Percentiles rank a stretch among this genome's conserved stretches.
Evolutionary conservation across 2,797 vertebrate species (phyloP).

Genomic region (Manis crassicaudata): DNA sequence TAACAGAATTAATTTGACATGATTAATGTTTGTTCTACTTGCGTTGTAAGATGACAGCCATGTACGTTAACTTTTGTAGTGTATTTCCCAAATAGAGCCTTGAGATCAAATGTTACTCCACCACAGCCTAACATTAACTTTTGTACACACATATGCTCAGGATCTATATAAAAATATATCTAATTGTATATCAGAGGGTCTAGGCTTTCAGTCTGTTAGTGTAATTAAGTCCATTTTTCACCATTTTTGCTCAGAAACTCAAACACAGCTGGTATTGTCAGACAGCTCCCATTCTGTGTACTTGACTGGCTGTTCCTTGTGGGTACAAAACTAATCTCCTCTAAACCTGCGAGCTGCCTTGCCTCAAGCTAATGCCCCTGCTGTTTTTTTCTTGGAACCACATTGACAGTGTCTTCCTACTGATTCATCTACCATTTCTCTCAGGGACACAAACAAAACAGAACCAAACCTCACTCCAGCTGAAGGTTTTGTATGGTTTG

Average conservation of each 20-base stretch:
- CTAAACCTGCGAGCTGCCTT: constrained; percentile 64
- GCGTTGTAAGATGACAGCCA: constrained; percentile 79
- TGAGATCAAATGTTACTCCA: constrained; percentile 80
- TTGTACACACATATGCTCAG: constrained; percentile 78
- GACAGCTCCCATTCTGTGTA: not conserved
- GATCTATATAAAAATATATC: constrained; percentile 86
- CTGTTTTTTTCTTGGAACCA: not conserved
- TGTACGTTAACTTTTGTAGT: constrained; percentile 81
- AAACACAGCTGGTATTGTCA: constrained; percentile 69
- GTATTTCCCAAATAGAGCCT: constrained; percentile 82
- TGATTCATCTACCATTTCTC: constrained; percentile 40
- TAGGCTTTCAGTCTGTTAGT: constrained; percentile 85
- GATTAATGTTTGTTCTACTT: constrained; percentile 79
- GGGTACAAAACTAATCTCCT: constrained; percentile 48
- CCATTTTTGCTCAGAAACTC: constrained; percentile 72
- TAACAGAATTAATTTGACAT: constrained; percentile 76
- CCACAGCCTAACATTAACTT: constrained; percentile 86
- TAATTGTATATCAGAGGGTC: constrained; percentile 83
- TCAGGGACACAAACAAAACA: constrained; percentile 42
- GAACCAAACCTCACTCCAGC: not conserved
- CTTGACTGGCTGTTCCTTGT: constrained; percentile 54
- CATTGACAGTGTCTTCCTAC: not conserved
- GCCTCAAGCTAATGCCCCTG: constrained; percentile 51
- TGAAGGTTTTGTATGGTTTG: constrained; percentile 34
- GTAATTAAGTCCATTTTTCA: constrained; percentile 76